Evolutionary conservation across 1,140 invertebrate genomes (phyloP).

Genomic region (Mycetomoellerius zeteki): DNA sequence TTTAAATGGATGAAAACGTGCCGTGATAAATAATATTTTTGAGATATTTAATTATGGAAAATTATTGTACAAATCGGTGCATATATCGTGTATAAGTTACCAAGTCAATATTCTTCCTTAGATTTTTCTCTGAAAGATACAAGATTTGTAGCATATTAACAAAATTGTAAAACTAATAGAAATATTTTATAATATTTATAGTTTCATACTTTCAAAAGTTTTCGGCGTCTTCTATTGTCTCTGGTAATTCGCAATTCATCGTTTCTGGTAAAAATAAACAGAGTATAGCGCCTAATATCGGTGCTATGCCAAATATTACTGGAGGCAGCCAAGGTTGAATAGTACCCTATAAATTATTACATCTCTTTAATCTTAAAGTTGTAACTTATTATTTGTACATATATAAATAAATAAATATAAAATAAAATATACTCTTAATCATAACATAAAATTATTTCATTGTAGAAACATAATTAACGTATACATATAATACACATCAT

Average conservation of each 20-base stretch:
- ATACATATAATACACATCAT: not conserved
- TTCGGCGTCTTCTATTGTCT: conserved; percentile 88
- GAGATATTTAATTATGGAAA: not conserved
- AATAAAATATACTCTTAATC: not conserved
- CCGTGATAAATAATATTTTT: not conserved
- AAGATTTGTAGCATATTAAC: conserved; percentile 8
- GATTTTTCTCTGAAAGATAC: conserved; percentile 52
- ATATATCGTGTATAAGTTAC: not conserved
- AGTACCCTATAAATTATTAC: conserved; percentile 72
- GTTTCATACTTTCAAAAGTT: conserved; percentile 85
- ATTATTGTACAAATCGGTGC: not conserved
- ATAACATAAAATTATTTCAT: conserved; percentile 21
- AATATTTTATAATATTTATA: conserved; percentile 31
- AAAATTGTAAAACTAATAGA: not conserved
- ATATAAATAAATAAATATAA: not conserved
- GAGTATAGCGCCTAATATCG: conserved; percentile 87
- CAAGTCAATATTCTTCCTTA: not conserved
- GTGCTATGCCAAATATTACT: conserved; percentile 87
- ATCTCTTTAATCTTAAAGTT: not conserved
- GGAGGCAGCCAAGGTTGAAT: conserved; percentile 86
- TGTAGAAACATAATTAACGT: not conserved
- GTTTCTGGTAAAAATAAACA: conserved; percentile 89
- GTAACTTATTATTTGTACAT: not conserved
- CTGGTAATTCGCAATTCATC: conserved; percentile 88
- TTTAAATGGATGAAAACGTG: not conserved